A percentile compares a stretch with the other conserved stretches of the same genome.
phyloP scores from a whole-genome alignment of 2,888 invertebrate genomes.

The Nymphalis urticae region DNA sequence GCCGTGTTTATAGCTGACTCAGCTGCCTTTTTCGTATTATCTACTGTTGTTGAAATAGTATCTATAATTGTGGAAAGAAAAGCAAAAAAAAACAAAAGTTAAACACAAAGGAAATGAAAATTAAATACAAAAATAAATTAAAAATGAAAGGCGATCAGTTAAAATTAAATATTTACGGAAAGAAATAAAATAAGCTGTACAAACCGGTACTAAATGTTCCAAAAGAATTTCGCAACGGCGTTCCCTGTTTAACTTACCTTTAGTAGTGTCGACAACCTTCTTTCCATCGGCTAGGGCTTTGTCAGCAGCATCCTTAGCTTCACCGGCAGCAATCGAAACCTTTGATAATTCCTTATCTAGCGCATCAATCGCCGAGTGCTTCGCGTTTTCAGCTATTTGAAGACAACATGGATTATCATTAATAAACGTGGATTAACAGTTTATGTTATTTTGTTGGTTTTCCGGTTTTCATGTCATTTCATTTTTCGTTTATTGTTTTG shows the following conservation, averaged over 20 bases:
- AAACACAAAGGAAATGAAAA: constrained; percentile 30
- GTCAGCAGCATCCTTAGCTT: constrained; percentile 70
- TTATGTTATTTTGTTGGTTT: too few species aligned
- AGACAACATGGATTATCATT: constrained; percentile 7
- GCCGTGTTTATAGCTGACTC: constrained; percentile 70
- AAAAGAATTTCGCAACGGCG: not conserved
- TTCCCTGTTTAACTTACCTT: constrained; percentile 54
- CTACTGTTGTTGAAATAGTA: constrained; percentile 66
- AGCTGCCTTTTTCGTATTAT: constrained; percentile 74
- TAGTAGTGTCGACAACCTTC: constrained; percentile 73
- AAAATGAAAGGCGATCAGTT: not conserved
- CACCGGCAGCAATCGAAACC: constrained; percentile 74
- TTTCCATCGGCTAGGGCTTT: constrained; percentile 75
- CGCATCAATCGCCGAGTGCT: constrained; percentile 77
- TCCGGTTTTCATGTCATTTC: too few species aligned
- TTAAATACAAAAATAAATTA: constrained; percentile 10
- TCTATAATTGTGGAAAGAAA: constrained; percentile 53
- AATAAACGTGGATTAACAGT: too few species aligned
- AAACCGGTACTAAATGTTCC: not conserved
- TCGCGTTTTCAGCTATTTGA: constrained; percentile 64
- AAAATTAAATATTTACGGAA: not conserved
- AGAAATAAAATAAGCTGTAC: not conserved
- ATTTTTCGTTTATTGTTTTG: too few species aligned
- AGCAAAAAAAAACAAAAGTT: constrained; percentile 26
- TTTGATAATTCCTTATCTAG: constrained; percentile 78